Evolutionary conservation across 2,797 vertebrate species (phyloP), one percentile per base, ranked within the genome.

Genomic region (Pangasius mekongensis): DNA sequence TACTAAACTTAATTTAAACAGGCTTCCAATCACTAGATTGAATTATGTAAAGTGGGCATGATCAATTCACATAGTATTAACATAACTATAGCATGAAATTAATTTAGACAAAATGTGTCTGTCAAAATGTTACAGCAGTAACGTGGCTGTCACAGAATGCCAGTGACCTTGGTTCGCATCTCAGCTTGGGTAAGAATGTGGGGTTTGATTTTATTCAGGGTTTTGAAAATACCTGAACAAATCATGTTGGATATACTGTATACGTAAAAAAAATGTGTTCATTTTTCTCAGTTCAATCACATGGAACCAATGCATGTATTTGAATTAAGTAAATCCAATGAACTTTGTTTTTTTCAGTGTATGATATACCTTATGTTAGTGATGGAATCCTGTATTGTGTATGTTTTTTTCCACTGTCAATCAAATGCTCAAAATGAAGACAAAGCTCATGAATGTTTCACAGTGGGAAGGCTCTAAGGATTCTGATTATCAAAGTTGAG

Each of bases 371-470:
- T 7, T 43, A 43, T 22, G 66, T 30, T 67, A 67, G 13, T n/a
- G 22, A 67, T 30, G 13, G 9, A 66, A 66, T 66, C 62, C n/a
- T 66, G 64, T 13, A 30, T 30, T 22, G 0, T 83, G 52, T 66
- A 7, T 83, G 39, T 83, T 86, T 78, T 24, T n/a, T 36, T 60
- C 33, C 43, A 7, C 62, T 85, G 56, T 27, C 27, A 27, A 64
- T 82, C 83, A 73, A 66, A 58, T 76, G 62, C 64, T 60, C 30
- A 67, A 85, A 47, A 85, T 80, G 64, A 20, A 36, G 7, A 39
- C 33, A 18, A 73, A 39, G 58, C 81, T 64, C 52, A 78, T 47
- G 60, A 64, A 86, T 83, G 52, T 24, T 81, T 60, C 20, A 81
- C 24, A 27, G 8, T 62, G 60, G 60, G 60, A 62, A 62, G 8